Evolutionary conservation across 2,888 invertebrate species (phyloP).

Genomic region (Tenodera sinensis): DNA sequence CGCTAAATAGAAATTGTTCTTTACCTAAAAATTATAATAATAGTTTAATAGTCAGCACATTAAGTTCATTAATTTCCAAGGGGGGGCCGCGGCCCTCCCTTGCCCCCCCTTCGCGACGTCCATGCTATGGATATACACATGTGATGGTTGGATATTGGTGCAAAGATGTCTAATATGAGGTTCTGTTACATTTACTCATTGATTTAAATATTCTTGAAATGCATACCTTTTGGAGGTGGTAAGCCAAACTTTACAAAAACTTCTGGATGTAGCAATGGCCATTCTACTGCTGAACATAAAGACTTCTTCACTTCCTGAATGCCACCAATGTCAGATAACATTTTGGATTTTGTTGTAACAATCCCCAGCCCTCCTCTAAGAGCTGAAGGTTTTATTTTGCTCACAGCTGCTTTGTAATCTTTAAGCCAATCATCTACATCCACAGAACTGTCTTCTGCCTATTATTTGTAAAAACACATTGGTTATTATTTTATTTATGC

Average conservation of each 20-base stretch:
- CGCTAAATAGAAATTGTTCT: too few relatives aligned
- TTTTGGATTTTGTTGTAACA: constrained; percentile 43
- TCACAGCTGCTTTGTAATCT: constrained; percentile 42
- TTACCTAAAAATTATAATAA: too few relatives aligned
- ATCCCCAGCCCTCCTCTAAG: constrained; percentile 48
- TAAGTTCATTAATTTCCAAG: too few relatives aligned
- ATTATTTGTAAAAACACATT: not conserved
- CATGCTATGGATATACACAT: too few relatives aligned
- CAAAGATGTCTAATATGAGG: too few relatives aligned
- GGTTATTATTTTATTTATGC: too few relatives aligned
- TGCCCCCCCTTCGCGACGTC: too few relatives aligned
- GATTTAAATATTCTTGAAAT: not conserved
- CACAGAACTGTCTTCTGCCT: not conserved
- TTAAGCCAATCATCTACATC: constrained; percentile 29
- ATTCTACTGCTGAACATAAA: constrained; percentile 53
- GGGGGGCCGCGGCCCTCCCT: too few relatives aligned
- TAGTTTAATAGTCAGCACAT: too few relatives aligned
- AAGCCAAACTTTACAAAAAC: constrained; percentile 55
- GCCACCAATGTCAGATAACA: constrained; percentile 55
- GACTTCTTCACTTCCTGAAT: constrained; percentile 51
- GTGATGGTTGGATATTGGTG: too few relatives aligned
- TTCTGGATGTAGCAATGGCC: constrained; percentile 54
- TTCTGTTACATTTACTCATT: too few relatives aligned
- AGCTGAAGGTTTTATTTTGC: constrained; percentile 45
- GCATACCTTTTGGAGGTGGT: constrained; percentile 50